Conservation (phyloP, 2,888 invertebrate genomes). For the Dioctria linearis region DNA sequence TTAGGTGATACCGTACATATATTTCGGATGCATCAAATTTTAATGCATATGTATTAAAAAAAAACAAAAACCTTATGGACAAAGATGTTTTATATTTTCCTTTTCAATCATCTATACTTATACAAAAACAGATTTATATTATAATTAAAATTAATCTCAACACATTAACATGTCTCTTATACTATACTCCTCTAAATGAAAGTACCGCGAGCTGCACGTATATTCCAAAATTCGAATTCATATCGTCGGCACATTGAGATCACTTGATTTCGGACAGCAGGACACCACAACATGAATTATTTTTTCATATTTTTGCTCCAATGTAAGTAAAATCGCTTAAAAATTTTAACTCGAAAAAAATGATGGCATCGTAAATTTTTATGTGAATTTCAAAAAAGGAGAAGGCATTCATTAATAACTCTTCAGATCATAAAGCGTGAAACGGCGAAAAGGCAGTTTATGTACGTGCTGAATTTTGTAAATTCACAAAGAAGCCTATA, state of each 20-base stretch:
- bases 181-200: too few species aligned
- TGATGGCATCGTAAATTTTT: background rate
- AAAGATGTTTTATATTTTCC: too few species aligned
- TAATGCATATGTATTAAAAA: too few species aligned
- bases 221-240: background rate
- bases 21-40: too few species aligned
- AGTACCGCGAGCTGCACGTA: background rate
- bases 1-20: too few species aligned
- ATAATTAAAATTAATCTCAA: too few species aligned
- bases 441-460: background rate
- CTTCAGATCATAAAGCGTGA: slow-evolving; percentile 2
- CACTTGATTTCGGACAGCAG: background rate
- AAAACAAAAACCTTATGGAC: too few species aligned
- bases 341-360: background rate
- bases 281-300: background rate
- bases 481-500: background rate
- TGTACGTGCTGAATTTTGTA: background rate
- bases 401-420: slow-evolving; percentile 9
- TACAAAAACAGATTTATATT: too few species aligned
- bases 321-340: background rate
- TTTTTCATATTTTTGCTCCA: background rate
- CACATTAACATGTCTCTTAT: too few species aligned
- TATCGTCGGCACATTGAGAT: background rate
- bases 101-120: too few species aligned
- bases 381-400: slow-evolving; percentile 6